phyloP scores from a whole-genome alignment of 2,888 invertebrate species.

The Oscheius sp. region DNA sequence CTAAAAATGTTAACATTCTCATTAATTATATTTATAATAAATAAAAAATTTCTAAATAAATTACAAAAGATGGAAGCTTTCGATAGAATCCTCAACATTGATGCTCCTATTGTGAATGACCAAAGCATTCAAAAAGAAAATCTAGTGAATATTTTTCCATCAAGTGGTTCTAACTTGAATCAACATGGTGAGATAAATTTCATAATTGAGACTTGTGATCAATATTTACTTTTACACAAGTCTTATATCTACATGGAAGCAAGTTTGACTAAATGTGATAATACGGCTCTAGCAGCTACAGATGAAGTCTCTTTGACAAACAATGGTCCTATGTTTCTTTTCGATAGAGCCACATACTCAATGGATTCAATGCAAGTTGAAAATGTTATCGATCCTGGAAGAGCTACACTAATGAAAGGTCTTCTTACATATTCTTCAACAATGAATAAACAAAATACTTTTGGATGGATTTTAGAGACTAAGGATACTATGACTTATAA shows the following conservation, averaged over 20 bases:
- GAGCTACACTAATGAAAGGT: constrained; percentile 52
- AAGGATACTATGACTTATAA: constrained; percentile 47
- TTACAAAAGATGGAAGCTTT: constrained; percentile 31
- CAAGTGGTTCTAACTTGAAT: constrained; percentile 39
- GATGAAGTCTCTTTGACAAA: constrained; percentile 51
- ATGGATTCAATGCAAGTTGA: too few relatives aligned
- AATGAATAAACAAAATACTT: too few relatives aligned
- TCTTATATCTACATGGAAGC: constrained; percentile 48
- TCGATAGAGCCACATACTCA: constrained; percentile 50
- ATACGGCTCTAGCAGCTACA: constrained; percentile 28
- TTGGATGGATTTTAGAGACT: constrained; percentile 52
- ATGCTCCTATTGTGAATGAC: constrained; percentile 36
- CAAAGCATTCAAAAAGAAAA: constrained; percentile 35
- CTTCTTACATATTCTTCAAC: too few relatives aligned
- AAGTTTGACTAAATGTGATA: constrained; percentile 38
- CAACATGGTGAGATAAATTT: constrained; percentile 49
- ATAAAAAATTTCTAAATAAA: constrained; percentile 28
- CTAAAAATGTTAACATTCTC: constrained; percentile 28
- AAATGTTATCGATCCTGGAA: constrained; percentile 58
- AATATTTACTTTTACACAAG: constrained; percentile 41
- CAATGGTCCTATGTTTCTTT: constrained; percentile 53
- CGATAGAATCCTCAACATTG: constrained; percentile 36
- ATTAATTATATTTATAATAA: constrained; percentile 25
- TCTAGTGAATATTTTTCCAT: constrained; percentile 34
- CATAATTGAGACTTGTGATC: constrained; percentile 44